phyloP scores from a whole-genome alignment of 1,140 invertebrate genomes.

The Musca vetustissima region DNA sequence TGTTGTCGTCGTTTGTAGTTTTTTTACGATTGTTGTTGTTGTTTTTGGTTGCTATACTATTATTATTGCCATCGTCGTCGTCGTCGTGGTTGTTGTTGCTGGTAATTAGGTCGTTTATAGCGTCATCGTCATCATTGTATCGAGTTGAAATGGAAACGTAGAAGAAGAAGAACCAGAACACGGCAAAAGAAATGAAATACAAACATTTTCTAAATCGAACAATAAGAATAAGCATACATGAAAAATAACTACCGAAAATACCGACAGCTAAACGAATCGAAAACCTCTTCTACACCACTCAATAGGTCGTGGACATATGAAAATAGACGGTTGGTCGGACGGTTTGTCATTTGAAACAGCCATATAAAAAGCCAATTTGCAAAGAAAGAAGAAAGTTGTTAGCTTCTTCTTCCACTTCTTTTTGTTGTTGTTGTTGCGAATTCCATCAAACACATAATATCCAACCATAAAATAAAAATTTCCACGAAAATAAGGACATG shows the following conservation, averaged over 20 bases:
- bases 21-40: no score
- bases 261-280: not conserved
- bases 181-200: not conserved
- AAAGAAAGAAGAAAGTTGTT: not conserved
- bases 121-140: slow-evolving; percentile 22
- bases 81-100: not conserved
- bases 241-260: not conserved
- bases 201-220: not conserved
- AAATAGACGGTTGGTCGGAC: not conserved
- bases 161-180: not conserved
- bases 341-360: no score
- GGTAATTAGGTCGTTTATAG: slow-evolving; percentile 23
- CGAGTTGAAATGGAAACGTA: slow-evolving; percentile 10
- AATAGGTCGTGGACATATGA: slow-evolving; percentile 15
- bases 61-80: no score
- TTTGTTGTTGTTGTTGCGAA: no score
- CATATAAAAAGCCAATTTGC: not conserved
- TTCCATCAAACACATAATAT: no score
- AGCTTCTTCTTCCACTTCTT: no score
- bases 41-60: no score
- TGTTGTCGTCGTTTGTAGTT: no score
- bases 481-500: no score
- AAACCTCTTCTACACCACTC: not conserved
- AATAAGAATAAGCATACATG: not conserved
- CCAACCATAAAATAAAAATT: no score